Evolutionary conservation across 1,140 invertebrate genomes (phyloP), one percentile per base, ranked within the genome.

Genomic region (Euura lappo): DNA sequence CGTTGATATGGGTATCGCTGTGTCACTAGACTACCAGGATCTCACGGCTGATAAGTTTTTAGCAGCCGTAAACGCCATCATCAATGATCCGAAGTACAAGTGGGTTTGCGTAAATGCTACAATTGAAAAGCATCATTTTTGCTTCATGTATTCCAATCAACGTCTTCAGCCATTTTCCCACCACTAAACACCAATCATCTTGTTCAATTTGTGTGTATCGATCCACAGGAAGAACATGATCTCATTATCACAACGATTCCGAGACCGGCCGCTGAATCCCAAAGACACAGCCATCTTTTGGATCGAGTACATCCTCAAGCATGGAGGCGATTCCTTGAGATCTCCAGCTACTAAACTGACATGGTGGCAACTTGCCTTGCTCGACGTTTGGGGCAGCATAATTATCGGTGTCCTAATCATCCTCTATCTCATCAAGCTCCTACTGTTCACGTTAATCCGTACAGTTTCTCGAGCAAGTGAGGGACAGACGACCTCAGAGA

Each of bases 271-370:
- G 3, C 77, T 86, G 44, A 85, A 84, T 66, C 84, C 91, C 0
- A 69, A 90, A 45, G 86, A 92, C 8, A 88, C 85, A 2, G 91
- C 91, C 2, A 79, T 87, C 67, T 91, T 84, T 75, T 92, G 91
- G 90, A 85, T 90, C 5, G 91, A 92, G 76, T 91, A 91, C 73
- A 82, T 91, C 28, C 28, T 79, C 72, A 72, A 81, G 47, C 79
- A 87, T 72, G 51, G 51, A 60, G 77, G 75, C 47, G 77, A 77
- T 42, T 60, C 76, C 11, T 78, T 89, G 65, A 86, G 83, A 76
- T 88, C 88, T 2, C 77, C 86, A 1, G 78, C 82, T 0, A 73
- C 86, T 70, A 78, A 87, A 44, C 71, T 89, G 6, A 46, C 83
- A 3, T 60, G 51, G 51, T 60, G 51, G 51, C 51, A 60, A n/a